These are phyloP conservation scores for Notarius quadriscutis DNA, from an alignment of 2,113 vertebrate species.

Conservation along the genomic window DNA sequence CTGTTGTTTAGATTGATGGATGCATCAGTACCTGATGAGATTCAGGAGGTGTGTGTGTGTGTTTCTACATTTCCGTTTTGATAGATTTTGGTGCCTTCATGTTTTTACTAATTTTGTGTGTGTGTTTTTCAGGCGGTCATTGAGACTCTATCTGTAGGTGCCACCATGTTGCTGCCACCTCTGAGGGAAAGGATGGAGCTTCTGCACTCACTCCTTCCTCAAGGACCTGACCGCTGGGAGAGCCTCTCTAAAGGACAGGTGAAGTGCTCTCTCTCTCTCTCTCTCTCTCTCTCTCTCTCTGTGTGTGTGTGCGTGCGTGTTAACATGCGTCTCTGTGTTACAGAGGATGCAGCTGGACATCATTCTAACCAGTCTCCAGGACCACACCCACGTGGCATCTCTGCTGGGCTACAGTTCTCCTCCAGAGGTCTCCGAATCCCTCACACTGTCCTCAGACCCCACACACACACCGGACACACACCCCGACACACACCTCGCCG, in stretches of 20 bases:
- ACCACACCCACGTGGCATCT: constrained; percentile 96
- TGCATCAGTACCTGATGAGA: constrained; percentile 96
- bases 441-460: constrained; percentile 73
- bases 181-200: constrained; percentile 96
- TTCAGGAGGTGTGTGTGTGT: constrained; percentile 83
- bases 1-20: constrained; percentile 96
- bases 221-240: constrained; percentile 97
- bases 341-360: constrained; percentile 98
- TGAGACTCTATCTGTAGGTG: constrained; percentile 96
- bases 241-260: constrained; percentile 98
- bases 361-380: constrained; percentile 95
- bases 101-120: background rate
- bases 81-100: background rate
- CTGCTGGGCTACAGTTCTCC: constrained; percentile 93
- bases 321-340: background rate
- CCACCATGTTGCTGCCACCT: constrained; percentile 95
- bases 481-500: constrained; percentile 94
- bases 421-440: constrained; percentile 80
- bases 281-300: background rate
- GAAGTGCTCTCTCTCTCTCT: background rate
- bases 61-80: background rate
- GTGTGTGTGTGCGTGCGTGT: background rate
- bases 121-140: constrained; percentile 85
- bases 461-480: constrained; percentile 76
- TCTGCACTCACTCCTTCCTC: constrained; percentile 91